These are phyloP conservation scores for Sciaenops ocellatus DNA, from an alignment of 2,797 vertebrate genomes.

Conservation along the genomic window DNA sequence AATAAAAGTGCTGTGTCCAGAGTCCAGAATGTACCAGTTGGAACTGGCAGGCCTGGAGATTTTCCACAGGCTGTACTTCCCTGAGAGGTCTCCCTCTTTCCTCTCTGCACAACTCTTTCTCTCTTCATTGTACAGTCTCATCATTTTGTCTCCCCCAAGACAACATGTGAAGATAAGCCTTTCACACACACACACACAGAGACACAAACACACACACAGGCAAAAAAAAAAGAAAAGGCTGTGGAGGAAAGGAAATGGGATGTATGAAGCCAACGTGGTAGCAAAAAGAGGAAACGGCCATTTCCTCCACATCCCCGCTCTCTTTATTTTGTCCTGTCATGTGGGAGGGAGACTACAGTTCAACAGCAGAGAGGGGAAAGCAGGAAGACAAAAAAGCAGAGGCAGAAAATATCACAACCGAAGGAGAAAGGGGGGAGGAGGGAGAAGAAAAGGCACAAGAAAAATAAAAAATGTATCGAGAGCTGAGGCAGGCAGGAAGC, in stretches of 20 bases:
- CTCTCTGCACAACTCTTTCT: conserved; percentile 40
- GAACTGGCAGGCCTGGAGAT: conserved; percentile 85
- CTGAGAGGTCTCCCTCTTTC: conserved; percentile 65
- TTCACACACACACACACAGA: conserved; percentile 19
- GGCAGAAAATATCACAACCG: conserved; percentile 25
- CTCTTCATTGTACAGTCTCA: conserved; percentile 25
- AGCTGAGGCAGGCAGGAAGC: conserved; percentile 64
- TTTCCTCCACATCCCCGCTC: conserved; percentile 81
- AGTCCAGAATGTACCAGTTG: conserved; percentile 85
- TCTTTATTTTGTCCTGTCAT: conserved; percentile 85
- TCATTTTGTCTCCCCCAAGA: conserved; percentile 41
- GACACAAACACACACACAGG: conserved; percentile 18
- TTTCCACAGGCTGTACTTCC: conserved; percentile 85
- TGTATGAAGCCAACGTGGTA: conserved; percentile 21
- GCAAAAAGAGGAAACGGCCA: conserved; percentile 65
- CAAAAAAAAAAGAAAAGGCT: conserved; percentile 51
- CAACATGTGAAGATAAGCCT: conserved; percentile 29
- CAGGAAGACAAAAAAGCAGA: conserved; percentile 34
- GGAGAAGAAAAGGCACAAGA: conserved; percentile 45
- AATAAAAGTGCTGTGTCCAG: conserved; percentile 83
- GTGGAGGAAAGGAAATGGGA: conserved; percentile 37
- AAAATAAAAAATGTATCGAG: conserved; percentile 71
- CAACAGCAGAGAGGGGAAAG: conserved; percentile 66
- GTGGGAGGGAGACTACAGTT: conserved; percentile 75
- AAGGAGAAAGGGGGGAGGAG: conserved; percentile 12